Conservation (phyloP, 2,888 invertebrate genomes). For the Petrophora chlorosata region DNA sequence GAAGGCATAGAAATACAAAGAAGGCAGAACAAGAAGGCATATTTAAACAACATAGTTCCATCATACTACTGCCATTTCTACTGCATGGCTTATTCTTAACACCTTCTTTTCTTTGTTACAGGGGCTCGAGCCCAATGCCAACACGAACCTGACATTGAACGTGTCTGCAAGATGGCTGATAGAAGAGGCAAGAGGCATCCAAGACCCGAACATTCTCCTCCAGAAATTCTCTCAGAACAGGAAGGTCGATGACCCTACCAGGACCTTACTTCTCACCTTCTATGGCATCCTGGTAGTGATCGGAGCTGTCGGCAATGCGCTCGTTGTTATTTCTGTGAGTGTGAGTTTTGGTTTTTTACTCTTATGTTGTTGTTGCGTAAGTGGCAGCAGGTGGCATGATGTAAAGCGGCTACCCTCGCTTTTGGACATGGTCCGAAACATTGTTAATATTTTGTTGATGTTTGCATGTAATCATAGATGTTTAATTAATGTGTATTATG, state of each 20-base stretch:
- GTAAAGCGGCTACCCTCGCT: too few relatives aligned
- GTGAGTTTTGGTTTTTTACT: conserved; percentile 21
- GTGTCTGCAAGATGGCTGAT: conserved; percentile 74
- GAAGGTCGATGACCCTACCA: conserved; percentile 88
- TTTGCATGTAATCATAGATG: too few relatives aligned
- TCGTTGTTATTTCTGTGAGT: conserved; percentile 89
- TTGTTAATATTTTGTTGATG: too few relatives aligned
- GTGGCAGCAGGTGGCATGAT: too few relatives aligned
- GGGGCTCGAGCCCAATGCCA: conserved; percentile 65
- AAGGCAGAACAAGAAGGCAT: too few relatives aligned
- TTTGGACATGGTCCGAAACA: too few relatives aligned
- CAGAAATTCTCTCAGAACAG: conserved; percentile 87
- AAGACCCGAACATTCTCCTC: conserved; percentile 75
- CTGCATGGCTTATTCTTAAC: too few relatives aligned
- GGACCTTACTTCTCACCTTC: conserved; percentile 86
- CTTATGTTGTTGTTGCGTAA: too few relatives aligned
- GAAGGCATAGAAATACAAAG: too few relatives aligned
- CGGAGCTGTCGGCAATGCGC: conserved; percentile 92
- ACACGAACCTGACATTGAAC: conserved; percentile 68
- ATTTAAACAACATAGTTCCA: too few relatives aligned
- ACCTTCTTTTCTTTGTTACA: conserved; percentile 57
- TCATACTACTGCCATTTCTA: too few relatives aligned
- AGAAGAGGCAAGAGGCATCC: conserved; percentile 69
- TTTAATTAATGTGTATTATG: too few relatives aligned
- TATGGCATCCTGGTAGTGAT: conserved; percentile 90